phyloP scores from a whole-genome alignment of 2,888 invertebrate species.

The Eurytoma adleriae region DNA sequence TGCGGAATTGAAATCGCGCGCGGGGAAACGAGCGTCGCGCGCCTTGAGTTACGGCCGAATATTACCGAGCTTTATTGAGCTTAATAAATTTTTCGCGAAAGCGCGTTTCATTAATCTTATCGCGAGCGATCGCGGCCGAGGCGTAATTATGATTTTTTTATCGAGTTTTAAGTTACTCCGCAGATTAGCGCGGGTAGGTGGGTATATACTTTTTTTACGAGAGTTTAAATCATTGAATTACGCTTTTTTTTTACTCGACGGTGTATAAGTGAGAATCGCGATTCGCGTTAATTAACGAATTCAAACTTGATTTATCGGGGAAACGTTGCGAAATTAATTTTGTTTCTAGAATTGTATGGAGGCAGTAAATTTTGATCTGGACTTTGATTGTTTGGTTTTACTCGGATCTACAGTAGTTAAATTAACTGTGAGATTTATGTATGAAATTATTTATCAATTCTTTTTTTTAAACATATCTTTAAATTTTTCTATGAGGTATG shows the following conservation, averaged over 20 bases:
- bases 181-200: neutral
- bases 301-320: neutral
- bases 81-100: conserved; percentile 26
- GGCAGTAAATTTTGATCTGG: neutral
- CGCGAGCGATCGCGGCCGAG: neutral
- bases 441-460: too few species aligned
- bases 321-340: neutral
- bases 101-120: conserved; percentile 16
- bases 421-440: too few species aligned
- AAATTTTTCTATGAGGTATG: too few species aligned
- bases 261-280: neutral
- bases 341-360: neutral
- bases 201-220: neutral
- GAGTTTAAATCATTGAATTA: conserved; percentile 14
- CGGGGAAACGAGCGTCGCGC: neutral
- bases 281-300: conserved; percentile 23
- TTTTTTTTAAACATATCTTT: too few species aligned
- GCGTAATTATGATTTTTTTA: conserved; percentile 31
- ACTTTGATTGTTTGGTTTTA: too few species aligned
- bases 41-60: neutral
- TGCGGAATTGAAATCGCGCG: conserved; percentile 29
- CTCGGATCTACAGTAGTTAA: too few species aligned
- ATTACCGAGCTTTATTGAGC: conserved; percentile 13
- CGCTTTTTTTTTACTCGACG: neutral
- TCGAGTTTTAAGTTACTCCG: conserved; percentile 6